Percentiles rank a stretch among this genome's conserved stretches.
Conservation (phyloP, 2,888 invertebrate genomes). For the Hoplodrina blanda region DNA sequence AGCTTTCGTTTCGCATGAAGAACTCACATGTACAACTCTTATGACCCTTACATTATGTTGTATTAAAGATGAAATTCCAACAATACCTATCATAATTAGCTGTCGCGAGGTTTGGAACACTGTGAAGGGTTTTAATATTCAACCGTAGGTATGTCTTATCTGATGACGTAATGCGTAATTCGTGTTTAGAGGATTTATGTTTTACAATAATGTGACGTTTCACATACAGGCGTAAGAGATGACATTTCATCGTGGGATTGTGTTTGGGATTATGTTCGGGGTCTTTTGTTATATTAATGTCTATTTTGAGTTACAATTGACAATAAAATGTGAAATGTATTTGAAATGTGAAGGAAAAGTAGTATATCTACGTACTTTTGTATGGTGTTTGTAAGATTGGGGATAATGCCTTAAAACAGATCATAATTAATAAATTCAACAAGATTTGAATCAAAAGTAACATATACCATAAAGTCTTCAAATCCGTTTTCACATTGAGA, state of each 20-base stretch:
- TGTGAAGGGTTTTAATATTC: slow-evolving; percentile 60
- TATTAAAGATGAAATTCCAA: slow-evolving; percentile 42
- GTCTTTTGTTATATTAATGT: slow-evolving; percentile 6
- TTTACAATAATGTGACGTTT: slow-evolving; percentile 51
- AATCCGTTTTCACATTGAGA: no score
- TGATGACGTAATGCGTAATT: slow-evolving; percentile 59
- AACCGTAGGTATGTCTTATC: slow-evolving; percentile 53
- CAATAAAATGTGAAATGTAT: neutral
- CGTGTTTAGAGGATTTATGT: slow-evolving; percentile 51
- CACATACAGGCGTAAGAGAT: slow-evolving; percentile 25
- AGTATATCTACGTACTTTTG: no score
- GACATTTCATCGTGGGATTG: slow-evolving; percentile 29
- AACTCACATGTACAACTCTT: slow-evolving; percentile 26
- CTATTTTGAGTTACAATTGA: neutral
- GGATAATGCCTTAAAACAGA: no score
- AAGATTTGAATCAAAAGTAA: no score
- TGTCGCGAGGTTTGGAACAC: slow-evolving; percentile 40
- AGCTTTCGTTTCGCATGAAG: slow-evolving; percentile 59
- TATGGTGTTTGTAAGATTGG: no score
- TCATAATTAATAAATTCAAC: no score
- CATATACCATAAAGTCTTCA: no score
- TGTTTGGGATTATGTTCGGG: slow-evolving; percentile 18
- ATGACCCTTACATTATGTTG: slow-evolving; percentile 24
- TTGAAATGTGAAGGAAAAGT: no score
- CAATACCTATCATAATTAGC: slow-evolving; percentile 47